phyloP scores from a whole-genome alignment of 2,888 invertebrate species.

The Orgyia antiqua region DNA sequence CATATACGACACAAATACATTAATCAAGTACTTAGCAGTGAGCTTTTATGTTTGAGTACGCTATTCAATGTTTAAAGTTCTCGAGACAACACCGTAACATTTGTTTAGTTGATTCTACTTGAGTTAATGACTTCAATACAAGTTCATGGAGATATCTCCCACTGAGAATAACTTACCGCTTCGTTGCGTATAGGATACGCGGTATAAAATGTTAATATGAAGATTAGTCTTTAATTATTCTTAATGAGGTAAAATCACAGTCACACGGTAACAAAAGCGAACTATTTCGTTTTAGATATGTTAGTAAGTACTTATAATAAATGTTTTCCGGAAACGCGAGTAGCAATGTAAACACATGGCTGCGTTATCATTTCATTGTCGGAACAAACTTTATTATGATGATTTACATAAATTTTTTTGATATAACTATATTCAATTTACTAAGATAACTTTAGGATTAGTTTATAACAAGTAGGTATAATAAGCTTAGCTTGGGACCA shows the following conservation, averaged over 20 bases:
- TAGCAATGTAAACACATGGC: constrained; percentile 12
- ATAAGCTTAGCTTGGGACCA: too few relatives aligned
- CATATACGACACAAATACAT: constrained; percentile 61
- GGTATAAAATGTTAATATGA: constrained; percentile 36
- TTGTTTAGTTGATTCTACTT: constrained; percentile 19
- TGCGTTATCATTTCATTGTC: constrained; percentile 20
- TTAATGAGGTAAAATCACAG: constrained; percentile 56
- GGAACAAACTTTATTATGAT: constrained; percentile 14
- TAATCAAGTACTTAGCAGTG: constrained; percentile 36
- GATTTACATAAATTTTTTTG: constrained; percentile 4
- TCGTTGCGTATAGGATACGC: constrained; percentile 13
- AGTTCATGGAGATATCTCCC: constrained; percentile 14
- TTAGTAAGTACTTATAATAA: constrained; percentile 7
- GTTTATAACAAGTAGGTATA: too few relatives aligned
- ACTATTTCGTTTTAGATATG: constrained; percentile 33
- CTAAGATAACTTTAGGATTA: too few relatives aligned
- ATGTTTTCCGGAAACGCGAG: constrained; percentile 22
- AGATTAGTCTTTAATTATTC: constrained; percentile 52
- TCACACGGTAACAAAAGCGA: constrained; percentile 53
- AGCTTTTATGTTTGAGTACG: constrained; percentile 29
- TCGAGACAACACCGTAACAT: constrained; percentile 13
- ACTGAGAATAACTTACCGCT: constrained; percentile 13
- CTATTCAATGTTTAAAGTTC: constrained; percentile 11
- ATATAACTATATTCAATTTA: neutral
- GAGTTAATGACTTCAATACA: constrained; percentile 17